Percentiles rank a stretch among this genome's conserved stretches.
Conservation (phyloP, 37 sponge, comb jelly and placozoan species). For the Cliona cf. orientalis region DNA sequence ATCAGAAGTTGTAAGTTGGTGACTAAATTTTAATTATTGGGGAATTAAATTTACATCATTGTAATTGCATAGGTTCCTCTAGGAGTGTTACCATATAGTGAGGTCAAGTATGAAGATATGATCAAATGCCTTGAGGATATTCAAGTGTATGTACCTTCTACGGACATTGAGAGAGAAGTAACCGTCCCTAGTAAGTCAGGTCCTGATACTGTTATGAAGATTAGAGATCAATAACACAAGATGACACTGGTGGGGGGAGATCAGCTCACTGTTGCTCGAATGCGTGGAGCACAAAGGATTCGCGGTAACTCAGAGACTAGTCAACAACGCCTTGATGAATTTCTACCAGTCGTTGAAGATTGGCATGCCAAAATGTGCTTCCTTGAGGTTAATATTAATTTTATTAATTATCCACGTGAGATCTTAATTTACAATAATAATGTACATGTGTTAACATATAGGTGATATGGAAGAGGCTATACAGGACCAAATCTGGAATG, state of each 20-base stretch:
- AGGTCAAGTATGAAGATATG: conserved; percentile 47
- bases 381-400: no score
- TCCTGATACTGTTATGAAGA: not conserved
- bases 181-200: not conserved
- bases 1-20: no score
- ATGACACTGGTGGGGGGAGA: conserved; percentile 19
- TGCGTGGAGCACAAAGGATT: conserved; percentile 11
- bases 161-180: not conserved
- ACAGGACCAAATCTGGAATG: conserved; percentile 17
- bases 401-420: no score
- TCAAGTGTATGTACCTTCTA: conserved; percentile 31
- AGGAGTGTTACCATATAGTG: conserved; percentile 22
- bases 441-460: not conserved
- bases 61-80: conserved; percentile 4
- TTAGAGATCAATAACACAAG: not conserved
- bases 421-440: not conserved
- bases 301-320: not conserved
- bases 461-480: conserved; percentile 48
- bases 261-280: conserved; percentile 21
- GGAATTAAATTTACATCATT: no score
- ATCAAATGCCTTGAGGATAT: conserved; percentile 11
- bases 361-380: no score
- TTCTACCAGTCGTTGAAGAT: conserved; percentile 45
- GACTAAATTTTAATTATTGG: no score
- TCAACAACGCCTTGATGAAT: not conserved